Evolutionary conservation across 2,797 vertebrate genomes (phyloP), one percentile per base, ranked within the genome.

Genomic region (Anniella stebbinsi): DNA sequence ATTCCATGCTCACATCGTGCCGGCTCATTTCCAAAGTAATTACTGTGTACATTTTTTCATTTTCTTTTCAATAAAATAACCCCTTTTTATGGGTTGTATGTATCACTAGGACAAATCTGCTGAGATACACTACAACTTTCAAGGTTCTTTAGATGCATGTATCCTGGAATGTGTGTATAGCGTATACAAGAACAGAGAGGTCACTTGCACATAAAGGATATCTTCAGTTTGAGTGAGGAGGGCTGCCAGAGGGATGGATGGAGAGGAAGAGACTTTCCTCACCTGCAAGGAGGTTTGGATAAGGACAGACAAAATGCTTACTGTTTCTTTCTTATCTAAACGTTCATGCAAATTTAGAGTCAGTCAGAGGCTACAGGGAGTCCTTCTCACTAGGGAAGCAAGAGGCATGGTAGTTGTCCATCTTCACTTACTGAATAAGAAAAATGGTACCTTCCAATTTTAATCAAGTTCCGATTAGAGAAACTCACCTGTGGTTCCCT

Each of bases 401-500:
- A 15, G 23, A 48, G 80, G 63, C 45, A 28, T 8, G 11, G 4
- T 7, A 10, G 25, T 8, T 51, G 33, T 2, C 25, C 18, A n/a
- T 60, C 28, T 76, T 45, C 57, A 41, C 25, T 8, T 36, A 83
- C 63, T 4, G 13, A 2, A n/a, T 8, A 41, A 33, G 36, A 70
- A 87, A 70, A 41, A 7, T 30, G 17, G 28, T 75, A 30, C 45
- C 48, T 75, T 12, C n/a, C 18, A 73, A 41, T 38, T 77, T n/a
- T 6, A 81, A 54, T 6, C 38, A 88, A 88, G 38, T 0, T 77
- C 48, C 76, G 0, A 2, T 25, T 30, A 90, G 84, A 72, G 90
- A 95, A 82, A 57, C 97, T 92, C 69, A 99, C 99, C 99, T 97
- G 99, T 99, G 92, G 98, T 99, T 92, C 98, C 99, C 93, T 99